phyloP scores from a whole-genome alignment of 2,113 vertebrate species.

The Abramis brama region DNA sequence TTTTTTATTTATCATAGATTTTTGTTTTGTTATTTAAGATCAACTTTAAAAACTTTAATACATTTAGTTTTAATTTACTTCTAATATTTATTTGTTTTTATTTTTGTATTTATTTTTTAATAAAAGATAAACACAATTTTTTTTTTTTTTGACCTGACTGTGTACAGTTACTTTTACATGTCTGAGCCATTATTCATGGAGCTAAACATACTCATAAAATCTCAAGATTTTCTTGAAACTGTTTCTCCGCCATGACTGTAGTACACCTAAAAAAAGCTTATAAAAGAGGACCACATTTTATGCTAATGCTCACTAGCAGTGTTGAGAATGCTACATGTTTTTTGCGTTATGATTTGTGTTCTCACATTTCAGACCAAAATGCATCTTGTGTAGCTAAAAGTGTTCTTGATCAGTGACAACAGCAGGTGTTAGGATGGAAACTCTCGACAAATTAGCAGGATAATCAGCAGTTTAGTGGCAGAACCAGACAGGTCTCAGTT shows the following conservation, averaged over 20 bases:
- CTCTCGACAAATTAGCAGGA: background rate
- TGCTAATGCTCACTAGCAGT: background rate
- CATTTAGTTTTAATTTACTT: background rate
- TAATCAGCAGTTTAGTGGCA: background rate
- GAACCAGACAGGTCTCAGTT: background rate
- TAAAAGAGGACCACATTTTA: background rate
- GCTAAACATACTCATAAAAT: background rate
- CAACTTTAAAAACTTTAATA: background rate
- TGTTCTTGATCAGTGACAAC: background rate
- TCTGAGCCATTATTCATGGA: background rate
- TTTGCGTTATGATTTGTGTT: background rate
- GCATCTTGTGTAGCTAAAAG: background rate
- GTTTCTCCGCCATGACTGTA: background rate
- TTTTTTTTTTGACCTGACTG: too few species aligned
- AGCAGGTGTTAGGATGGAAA: background rate
- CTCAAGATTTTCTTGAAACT: background rate
- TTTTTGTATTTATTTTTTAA: background rate
- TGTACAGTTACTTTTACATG: background rate
- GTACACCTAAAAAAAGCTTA: background rate
- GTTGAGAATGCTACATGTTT: background rate
- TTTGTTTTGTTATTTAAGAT: background rate
- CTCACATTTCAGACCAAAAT: background rate
- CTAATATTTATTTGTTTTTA: background rate
- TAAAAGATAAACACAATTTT: background rate
- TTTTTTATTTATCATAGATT: background rate